Conservation (phyloP, 2,113 vertebrate genomes). For the Neomonachus schauinslandi region DNA sequence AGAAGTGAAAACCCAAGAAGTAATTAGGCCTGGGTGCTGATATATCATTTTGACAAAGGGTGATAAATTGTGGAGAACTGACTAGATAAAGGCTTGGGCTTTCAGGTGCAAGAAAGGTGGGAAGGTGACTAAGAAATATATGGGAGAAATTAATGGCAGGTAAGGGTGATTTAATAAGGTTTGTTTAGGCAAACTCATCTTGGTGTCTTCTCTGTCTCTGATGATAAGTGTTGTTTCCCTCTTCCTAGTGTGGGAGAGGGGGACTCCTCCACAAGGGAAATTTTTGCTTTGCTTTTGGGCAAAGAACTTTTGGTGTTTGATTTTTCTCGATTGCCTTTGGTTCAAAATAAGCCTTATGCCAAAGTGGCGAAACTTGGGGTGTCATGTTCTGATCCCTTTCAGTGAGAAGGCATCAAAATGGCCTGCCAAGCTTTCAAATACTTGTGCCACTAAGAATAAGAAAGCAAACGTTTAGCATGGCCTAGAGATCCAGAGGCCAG, state of each 20-base stretch:
- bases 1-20: neutral
- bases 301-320: neutral
- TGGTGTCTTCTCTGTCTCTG: neutral
- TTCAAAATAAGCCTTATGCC: neutral
- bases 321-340: neutral
- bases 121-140: neutral
- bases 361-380: neutral
- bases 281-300: neutral
- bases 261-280: neutral
- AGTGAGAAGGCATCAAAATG: constrained; percentile 13
- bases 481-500: neutral
- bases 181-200: neutral
- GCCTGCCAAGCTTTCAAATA: neutral
- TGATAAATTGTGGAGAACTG: neutral
- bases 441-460: neutral
- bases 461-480: neutral
- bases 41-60: constrained; percentile 1
- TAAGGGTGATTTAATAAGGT: neutral
- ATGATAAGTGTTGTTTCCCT: neutral
- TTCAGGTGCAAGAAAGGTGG: neutral
- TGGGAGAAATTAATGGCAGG: neutral
- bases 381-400: neutral
- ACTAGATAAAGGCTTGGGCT: neutral
- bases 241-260: neutral
- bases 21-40: neutral